Base-by-base conservation (phyloP, 1,140 invertebrate species). In the Colletes latitarsis region DNA sequence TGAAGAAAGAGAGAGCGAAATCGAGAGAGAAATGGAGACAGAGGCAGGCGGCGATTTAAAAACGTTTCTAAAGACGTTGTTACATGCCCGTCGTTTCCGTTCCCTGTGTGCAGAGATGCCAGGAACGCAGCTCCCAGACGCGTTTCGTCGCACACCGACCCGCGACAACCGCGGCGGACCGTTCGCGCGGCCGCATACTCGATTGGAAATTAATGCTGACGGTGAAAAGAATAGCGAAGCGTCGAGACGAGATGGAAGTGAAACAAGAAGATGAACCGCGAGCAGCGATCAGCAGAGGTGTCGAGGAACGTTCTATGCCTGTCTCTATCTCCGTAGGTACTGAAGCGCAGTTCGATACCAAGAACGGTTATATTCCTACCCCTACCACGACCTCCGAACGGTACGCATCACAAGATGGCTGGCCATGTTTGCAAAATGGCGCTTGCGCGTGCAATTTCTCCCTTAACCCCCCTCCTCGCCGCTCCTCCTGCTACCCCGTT, bases 291-390 rank as follows among this genome's bases (percentile, higher is more conserved):
- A 66, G 8, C 30, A 53, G 60, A 84, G 53, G 41, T 52, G 68
- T 70, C 57, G 60, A 58, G 74, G 74, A 63, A 82, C 79, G 78
- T 82, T 76, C 72, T 84, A 74, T 84, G 69, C 81, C 83, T 85
- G 83, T 85, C 84, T 85, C 83, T 85, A 74, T 85, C 84, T 82
- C 83, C 74, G 84, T 85, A 78, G 76, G 84, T 83, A 91, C 90
- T 92, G 91, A 89, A 90, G 87, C 86, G 75, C 82, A 89, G 87
- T 91, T 92, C 89, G 89, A 91, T 92, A 91, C 83, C 87, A 89
- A 83, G 89, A 90, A 91, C 86, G 89, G 91, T 92, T 92, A 92
- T 92, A 91, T 91, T 81, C 87, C 85, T 75, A 82, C 89, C 90
- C 86, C 85, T 88, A 89, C 84, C 82, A 75, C 81, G 19, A 64